A percentile compares a stretch with the other conserved stretches of the same genome.
Conservation (phyloP, 2,113 vertebrate genomes). For the Dromaius novaehollandiae region DNA sequence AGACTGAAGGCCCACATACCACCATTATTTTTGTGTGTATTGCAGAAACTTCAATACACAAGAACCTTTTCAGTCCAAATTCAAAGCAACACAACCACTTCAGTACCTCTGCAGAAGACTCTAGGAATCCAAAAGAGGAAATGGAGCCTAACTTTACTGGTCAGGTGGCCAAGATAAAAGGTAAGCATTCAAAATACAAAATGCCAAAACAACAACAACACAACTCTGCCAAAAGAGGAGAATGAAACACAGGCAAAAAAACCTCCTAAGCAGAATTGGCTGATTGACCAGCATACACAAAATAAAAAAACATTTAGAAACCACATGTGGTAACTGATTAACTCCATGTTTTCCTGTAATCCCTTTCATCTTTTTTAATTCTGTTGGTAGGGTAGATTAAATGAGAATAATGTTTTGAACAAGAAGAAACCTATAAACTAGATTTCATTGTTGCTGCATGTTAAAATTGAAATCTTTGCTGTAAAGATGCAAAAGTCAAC, state of each 20-base stretch:
- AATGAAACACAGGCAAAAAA: not conserved
- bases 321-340: not conserved
- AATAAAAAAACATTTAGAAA: not conserved
- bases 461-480: slow-evolving; percentile 5
- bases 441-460: not conserved
- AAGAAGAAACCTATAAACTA: not conserved
- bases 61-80: not conserved
- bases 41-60: not conserved
- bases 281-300: not conserved
- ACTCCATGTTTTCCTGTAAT: not conserved
- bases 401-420: slow-evolving; percentile 7
- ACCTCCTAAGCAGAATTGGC: rapidly evolving
- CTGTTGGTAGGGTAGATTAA: not conserved
- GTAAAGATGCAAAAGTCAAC: slow-evolving; percentile 2
- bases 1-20: not conserved
- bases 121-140: not conserved
- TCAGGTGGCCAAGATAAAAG: not conserved
- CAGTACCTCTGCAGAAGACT: not conserved
- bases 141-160: not conserved
- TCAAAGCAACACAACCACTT: not conserved
- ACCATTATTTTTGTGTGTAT: not conserved
- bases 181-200: not conserved
- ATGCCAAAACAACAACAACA: not conserved
- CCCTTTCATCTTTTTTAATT: slow-evolving; percentile 25
- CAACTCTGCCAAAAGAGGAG: not conserved